Percentiles rank a stretch among this genome's conserved stretches.
Conservation (phyloP, 1,140 invertebrate species). For the Hycleus cichorii region DNA sequence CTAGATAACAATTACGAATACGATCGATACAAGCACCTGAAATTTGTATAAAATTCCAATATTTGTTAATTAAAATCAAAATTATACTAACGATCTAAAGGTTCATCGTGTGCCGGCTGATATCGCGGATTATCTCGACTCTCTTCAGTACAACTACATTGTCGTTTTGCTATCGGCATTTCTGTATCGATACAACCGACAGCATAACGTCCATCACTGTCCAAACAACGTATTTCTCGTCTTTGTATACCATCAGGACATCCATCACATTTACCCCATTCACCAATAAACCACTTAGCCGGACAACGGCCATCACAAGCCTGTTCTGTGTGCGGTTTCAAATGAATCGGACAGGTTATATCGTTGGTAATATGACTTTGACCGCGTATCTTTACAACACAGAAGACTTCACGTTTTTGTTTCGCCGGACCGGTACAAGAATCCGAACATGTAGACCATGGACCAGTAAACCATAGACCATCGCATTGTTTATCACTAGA, state of each 20-base stretch:
- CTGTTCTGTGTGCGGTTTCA: conserved; percentile 33
- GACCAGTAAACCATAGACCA: conserved; percentile 61
- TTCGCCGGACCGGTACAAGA: conserved; percentile 28
- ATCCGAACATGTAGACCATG: conserved; percentile 54
- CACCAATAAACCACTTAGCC: conserved; percentile 52
- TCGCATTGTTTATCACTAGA: conserved; percentile 53
- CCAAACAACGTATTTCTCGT: conserved; percentile 53
- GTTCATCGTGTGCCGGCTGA: conserved; percentile 37
- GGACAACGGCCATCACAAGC: conserved; percentile 48
- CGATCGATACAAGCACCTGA: conserved; percentile 59
- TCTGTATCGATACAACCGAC: conserved; percentile 28
- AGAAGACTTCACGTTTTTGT: conserved; percentile 45
- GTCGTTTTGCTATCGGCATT: conserved; percentile 30
- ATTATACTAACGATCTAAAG: conserved; percentile 34
- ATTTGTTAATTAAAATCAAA: background rate
- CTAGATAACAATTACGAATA: conserved; percentile 64
- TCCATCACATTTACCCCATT: conserved; percentile 54
- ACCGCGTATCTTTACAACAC: conserved; percentile 40
- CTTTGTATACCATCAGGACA: conserved; percentile 51
- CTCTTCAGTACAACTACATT: conserved; percentile 30
- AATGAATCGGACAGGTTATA: conserved; percentile 32
- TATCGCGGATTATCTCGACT: conserved; percentile 16
- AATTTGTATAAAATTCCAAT: conserved; percentile 16
- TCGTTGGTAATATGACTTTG: conserved; percentile 35
- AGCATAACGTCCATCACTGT: conserved; percentile 38